phyloP scores from a whole-genome alignment of 2,888 invertebrate species.

The Epirrhoe alternata region DNA sequence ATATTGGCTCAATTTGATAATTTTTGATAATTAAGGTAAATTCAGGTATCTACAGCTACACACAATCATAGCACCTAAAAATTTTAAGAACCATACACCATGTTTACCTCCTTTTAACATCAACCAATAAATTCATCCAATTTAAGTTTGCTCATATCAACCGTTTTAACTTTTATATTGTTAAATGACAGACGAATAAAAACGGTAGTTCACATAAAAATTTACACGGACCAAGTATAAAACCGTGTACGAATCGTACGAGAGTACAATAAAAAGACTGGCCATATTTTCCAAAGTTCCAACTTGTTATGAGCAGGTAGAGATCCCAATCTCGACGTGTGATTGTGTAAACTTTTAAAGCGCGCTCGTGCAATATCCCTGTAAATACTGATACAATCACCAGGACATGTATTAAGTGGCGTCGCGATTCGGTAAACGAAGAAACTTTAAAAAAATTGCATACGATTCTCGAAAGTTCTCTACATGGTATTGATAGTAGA shows the following conservation, averaged over 20 bases:
- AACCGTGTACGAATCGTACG: constrained; percentile 54
- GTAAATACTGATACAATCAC: constrained; percentile 14
- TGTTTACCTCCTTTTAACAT: constrained; percentile 51
- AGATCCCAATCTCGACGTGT: constrained; percentile 45
- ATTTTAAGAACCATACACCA: constrained; percentile 22
- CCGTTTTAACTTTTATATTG: constrained; percentile 59
- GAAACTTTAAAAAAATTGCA: background rate
- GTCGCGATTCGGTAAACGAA: constrained; percentile 2
- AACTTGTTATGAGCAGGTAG: constrained; percentile 71
- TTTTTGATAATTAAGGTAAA: background rate
- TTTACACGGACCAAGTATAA: constrained; percentile 65
- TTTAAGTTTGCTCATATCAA: constrained; percentile 58
- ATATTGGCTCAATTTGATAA: constrained; percentile 12
- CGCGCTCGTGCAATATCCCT: constrained; percentile 47
- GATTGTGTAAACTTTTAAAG: constrained; percentile 54
- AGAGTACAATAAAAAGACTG: constrained; percentile 66
- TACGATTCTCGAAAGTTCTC: constrained; percentile 10
- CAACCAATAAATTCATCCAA: constrained; percentile 54
- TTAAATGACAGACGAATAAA: constrained; percentile 60
- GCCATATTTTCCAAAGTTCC: constrained; percentile 68
- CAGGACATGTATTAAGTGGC: constrained; percentile 13
- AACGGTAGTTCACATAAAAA: constrained; percentile 62
- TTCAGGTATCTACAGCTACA: too few relatives aligned
- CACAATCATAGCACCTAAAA: background rate
- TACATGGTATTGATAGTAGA: constrained; percentile 31